A percentile compares a stretch with the other conserved stretches of the same genome.
Conservation (phyloP, 2,797 vertebrate species). For the Trichosurus vulpecula region DNA sequence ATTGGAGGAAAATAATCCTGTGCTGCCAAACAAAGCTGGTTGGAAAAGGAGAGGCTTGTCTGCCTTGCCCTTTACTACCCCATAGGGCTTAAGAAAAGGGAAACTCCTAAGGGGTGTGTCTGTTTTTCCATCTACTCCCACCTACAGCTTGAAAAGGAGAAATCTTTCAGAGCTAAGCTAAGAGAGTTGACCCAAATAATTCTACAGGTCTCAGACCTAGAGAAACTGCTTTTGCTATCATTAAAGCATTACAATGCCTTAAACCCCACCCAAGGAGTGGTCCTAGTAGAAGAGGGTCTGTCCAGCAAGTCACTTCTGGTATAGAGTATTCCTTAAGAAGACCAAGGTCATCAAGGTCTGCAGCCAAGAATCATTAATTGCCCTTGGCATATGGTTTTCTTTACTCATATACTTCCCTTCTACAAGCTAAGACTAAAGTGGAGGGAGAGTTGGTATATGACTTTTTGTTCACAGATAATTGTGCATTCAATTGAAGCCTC, state of each 20-base stretch:
- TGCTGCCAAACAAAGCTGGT: not conserved
- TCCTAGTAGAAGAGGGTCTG: not conserved
- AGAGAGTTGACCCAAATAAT: not conserved
- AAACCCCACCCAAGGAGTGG: not conserved
- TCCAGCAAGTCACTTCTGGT: not conserved
- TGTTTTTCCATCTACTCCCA: not conserved
- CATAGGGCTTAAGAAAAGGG: not conserved
- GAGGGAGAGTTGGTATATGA: too few relatives aligned
- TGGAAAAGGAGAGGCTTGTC: not conserved
- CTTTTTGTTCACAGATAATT: not conserved
- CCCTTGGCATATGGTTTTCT: not conserved
- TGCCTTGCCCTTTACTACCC: not conserved
- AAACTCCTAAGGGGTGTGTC: not conserved
- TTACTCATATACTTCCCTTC: not conserved
- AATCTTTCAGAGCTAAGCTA: not conserved
- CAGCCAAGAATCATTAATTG: not conserved
- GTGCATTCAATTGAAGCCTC: too few relatives aligned
- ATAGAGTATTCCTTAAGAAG: not conserved
- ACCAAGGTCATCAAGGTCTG: not conserved
- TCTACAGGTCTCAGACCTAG: not conserved
- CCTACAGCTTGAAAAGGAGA: not conserved
- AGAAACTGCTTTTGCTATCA: not conserved
- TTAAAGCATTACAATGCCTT: not conserved
- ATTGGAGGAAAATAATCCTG: not conserved
- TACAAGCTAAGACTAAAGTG: not conserved